A percentile compares a stretch with the other conserved stretches of the same genome.
Evolutionary conservation across 2,888 invertebrate genomes (phyloP).

Genomic region (Pantelozetes paolii): DNA sequence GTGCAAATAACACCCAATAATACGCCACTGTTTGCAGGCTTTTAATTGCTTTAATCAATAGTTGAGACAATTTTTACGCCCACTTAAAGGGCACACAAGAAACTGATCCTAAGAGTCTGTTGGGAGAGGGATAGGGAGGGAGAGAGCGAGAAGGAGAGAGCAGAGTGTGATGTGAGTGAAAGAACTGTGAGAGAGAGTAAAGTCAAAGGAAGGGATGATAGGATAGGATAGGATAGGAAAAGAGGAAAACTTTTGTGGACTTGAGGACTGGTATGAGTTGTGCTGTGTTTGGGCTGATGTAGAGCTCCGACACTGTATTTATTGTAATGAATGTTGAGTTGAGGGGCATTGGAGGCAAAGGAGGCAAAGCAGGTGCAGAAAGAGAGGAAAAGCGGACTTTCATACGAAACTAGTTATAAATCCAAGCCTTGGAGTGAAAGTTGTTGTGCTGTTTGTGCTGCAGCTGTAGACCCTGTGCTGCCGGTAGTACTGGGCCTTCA

Average conservation of each 20-base stretch:
- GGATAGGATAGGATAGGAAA: too few relatives aligned
- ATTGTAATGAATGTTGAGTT: conserved; percentile 2
- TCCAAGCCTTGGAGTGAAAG: conserved; percentile 37
- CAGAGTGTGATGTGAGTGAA: neutral
- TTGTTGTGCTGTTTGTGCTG: conserved; percentile 14
- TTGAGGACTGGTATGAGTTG: neutral
- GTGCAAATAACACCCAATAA: neutral
- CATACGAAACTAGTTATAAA: conserved; percentile 7
- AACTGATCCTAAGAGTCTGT: neutral
- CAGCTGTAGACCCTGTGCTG: neutral
- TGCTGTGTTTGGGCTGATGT: neutral
- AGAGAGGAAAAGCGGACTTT: conserved; percentile 24
- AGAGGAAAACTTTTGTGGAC: neutral
- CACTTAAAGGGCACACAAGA: neutral
- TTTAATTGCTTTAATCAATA: conserved; percentile 31
- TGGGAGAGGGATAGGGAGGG: neutral
- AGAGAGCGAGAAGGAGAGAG: neutral
- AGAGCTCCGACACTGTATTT: neutral
- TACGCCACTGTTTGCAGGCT: conserved; percentile 8
- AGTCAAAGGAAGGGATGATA: neutral
- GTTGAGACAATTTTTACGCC: conserved; percentile 17
- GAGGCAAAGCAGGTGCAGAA: conserved; percentile 26
- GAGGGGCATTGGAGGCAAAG: neutral
- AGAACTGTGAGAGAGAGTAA: neutral
- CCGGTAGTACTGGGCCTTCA: neutral